Evolutionary conservation across 2,113 vertebrate species (phyloP).

Genomic region (Physeter macrocephalus): DNA sequence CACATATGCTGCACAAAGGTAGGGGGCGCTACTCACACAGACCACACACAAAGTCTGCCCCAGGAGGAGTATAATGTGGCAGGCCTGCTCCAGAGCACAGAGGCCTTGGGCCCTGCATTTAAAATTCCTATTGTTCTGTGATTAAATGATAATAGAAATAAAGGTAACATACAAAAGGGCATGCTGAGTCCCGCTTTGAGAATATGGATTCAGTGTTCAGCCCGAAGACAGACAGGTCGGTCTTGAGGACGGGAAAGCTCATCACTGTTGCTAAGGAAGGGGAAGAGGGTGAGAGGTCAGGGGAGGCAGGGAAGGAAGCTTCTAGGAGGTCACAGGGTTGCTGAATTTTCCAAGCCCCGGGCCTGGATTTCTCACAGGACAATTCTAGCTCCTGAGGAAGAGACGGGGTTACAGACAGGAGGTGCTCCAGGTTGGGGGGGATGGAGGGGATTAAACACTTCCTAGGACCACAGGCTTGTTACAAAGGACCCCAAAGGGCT

Average conservation of each 20-base stretch:
- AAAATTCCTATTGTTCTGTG: neutral
- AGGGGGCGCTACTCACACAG: neutral
- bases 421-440: neutral
- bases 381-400: neutral
- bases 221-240: neutral
- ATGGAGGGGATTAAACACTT: neutral
- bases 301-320: neutral
- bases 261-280: neutral
- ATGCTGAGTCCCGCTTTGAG: neutral
- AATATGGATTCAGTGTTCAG: neutral
- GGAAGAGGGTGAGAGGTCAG: neutral
- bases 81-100: neutral
- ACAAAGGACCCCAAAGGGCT: neutral
- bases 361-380: neutral
- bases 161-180: neutral
- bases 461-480: neutral
- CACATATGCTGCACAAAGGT: accelerated
- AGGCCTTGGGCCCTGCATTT: neutral
- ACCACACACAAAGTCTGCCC: accelerated
- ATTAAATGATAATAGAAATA: neutral
- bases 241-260: neutral
- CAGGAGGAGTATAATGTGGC: accelerated
- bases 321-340: neutral
- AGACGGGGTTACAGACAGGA: neutral
- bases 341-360: neutral